These are phyloP conservation scores for Sylvicola fuscatus DNA, from an alignment of 2,888 invertebrate genomes.

Conservation along the genomic window DNA sequence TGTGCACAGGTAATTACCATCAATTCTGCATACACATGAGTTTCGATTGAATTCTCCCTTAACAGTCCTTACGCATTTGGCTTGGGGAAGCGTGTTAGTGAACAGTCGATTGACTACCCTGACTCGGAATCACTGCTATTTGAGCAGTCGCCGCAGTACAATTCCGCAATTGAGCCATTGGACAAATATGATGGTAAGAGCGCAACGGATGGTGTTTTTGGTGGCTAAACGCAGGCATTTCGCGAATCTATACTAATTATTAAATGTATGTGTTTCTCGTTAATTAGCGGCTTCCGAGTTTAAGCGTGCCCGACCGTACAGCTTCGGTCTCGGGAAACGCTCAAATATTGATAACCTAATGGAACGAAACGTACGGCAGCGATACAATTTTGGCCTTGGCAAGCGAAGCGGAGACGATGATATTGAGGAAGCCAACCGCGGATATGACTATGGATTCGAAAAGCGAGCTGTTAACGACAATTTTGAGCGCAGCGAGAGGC, in stretches of 20 bases:
- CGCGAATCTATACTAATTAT: neutral
- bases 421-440: neutral
- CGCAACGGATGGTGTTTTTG: too few relatives aligned
- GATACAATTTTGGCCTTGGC: slow-evolving; percentile 35
- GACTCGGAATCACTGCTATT: slow-evolving; percentile 5
- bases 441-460: too few relatives aligned
- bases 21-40: too few relatives aligned
- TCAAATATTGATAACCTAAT: slow-evolving; percentile 9
- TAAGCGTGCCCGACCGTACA: slow-evolving; percentile 40
- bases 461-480: too few relatives aligned
- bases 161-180: too few relatives aligned
- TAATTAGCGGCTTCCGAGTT: too few relatives aligned
- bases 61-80: slow-evolving; percentile 23
- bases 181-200: neutral
- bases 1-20: neutral
- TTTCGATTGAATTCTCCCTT: neutral
- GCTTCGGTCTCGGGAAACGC: slow-evolving; percentile 46
- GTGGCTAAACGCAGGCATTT: too few relatives aligned
- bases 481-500: too few relatives aligned
- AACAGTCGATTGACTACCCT: slow-evolving; percentile 13
- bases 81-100: slow-evolving; percentile 17
- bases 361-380: slow-evolving; percentile 10
- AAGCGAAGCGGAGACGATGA: slow-evolving; percentile 23
- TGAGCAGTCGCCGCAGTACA: too few relatives aligned
- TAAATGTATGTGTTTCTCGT: too few relatives aligned